Base-by-base conservation (phyloP, 2,113 vertebrate species). In the Corythoichthys intestinalis region DNA sequence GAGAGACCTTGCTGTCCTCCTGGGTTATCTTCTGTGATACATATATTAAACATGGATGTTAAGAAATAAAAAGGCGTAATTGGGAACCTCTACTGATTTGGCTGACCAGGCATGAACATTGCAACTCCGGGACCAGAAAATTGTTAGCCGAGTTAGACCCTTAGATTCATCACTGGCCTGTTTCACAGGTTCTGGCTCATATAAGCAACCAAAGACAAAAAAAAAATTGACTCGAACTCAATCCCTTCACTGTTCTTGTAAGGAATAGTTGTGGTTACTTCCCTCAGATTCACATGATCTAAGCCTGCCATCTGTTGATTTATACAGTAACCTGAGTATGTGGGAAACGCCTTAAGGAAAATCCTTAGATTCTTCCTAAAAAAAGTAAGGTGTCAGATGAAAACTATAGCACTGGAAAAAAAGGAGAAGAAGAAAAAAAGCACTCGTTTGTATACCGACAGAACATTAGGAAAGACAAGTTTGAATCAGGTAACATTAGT, bases 261-360 rank as follows among this genome's bases (percentile, higher is more conserved):
- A 63, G 46, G n/a, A 34, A 39, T 7, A 65, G 12, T 14, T 11
- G 34, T 1, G 62, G 44, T 35, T 47, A 52, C 28, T 52, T 46
- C 5, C 37, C 14, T 20, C 4, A 7, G 39, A 65, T 11, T 49
- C 11, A 59, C 49, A 54, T 60, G 0, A 47, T 57, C 3, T 46
- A 28, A 63, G 20, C 41, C 17, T 28, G 38, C n/a, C n/a, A 44
- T 46, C n/a, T 12, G 2, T 13, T 28, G 41, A 63, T 46, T 44
- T 63, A 20, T 12, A 61, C 15, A 1, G 8, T 20, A 20, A 62
- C 4, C 34, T 62, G n/a, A 49, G 60, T 56, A n/a, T 28, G 46
- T 47, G 60, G n/a, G 60, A 62, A 62, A 62, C n/a, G 11, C 4
- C 60, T 28, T 13, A n/a, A 4, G 44, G 41, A 63, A 61, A 61